These are phyloP conservation scores for Pseudopleuronectes americanus DNA, from an alignment of 2,797 vertebrate genomes.

Conservation along the genomic window DNA sequence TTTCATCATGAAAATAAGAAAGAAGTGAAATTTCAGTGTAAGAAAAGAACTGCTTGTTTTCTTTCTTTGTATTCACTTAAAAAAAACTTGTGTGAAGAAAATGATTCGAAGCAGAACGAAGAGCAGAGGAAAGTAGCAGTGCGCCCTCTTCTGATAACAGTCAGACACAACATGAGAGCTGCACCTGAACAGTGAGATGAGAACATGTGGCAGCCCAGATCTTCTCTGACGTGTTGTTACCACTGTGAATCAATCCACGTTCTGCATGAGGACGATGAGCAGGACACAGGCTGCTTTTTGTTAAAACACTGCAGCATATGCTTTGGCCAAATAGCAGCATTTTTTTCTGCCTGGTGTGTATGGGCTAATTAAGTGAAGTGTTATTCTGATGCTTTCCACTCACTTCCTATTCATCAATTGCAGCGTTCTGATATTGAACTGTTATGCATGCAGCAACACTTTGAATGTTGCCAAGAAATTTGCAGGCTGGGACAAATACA, in stretches of 20 bases:
- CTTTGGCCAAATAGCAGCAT: constrained; percentile 73
- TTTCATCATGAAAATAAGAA: neutral
- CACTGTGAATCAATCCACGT: too few species aligned
- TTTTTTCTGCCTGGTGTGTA: constrained; percentile 78
- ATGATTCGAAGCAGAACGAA: neutral
- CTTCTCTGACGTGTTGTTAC: neutral
- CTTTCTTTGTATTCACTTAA: neutral
- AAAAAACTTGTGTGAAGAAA: neutral
- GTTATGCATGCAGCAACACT: constrained; percentile 86
- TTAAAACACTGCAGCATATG: constrained; percentile 69
- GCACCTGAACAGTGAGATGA: constrained; percentile 42
- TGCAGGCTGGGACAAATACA: constrained; percentile 68
- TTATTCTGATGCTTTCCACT: constrained; percentile 83
- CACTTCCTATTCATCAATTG: constrained; percentile 84
- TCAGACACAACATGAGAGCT: constrained; percentile 25
- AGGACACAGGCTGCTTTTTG: constrained; percentile 48
- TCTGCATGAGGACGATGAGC: neutral
- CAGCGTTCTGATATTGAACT: constrained; percentile 82
- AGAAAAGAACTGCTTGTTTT: neutral
- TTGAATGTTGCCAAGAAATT: constrained; percentile 82
- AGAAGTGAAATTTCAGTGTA: neutral
- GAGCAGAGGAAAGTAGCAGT: constrained; percentile 31
- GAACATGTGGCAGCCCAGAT: constrained; percentile 17
- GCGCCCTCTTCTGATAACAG: constrained; percentile 74
- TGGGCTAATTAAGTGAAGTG: constrained; percentile 84